phyloP scores from a whole-genome alignment of 2,797 vertebrate genomes.

The Linurgus olivaceus region DNA sequence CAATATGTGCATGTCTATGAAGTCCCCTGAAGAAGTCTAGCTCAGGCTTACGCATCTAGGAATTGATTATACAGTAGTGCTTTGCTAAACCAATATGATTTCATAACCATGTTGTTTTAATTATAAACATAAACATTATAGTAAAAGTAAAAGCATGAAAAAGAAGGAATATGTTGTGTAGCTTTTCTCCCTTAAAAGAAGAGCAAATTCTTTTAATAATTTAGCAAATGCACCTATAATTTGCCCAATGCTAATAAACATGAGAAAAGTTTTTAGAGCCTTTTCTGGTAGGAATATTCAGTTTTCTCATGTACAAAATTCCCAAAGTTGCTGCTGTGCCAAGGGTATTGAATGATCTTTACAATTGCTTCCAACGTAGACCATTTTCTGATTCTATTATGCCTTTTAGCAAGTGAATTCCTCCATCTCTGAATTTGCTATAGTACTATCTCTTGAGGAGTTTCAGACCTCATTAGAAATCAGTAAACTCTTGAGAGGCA shows the following conservation, averaged over 20 bases:
- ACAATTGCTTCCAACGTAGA: background rate
- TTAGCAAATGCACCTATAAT: background rate
- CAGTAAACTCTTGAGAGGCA: constrained; percentile 32
- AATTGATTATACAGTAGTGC: background rate
- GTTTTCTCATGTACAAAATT: background rate
- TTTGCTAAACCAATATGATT: background rate
- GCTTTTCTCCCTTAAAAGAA: background rate
- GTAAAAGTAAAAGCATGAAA: background rate
- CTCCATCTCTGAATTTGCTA: constrained; percentile 12
- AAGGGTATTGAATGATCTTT: background rate
- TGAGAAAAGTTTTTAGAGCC: background rate
- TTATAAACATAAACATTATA: background rate
- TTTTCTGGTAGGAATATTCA: background rate
- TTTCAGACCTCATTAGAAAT: constrained; percentile 50
- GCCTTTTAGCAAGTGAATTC: background rate
- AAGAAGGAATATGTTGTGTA: background rate
- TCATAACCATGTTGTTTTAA: background rate
- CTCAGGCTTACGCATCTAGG: background rate
- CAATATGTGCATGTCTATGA: background rate
- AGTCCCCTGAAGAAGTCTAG: background rate
- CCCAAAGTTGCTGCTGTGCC: background rate
- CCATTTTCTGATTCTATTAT: background rate
- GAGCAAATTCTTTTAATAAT: background rate
- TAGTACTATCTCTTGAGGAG: background rate
- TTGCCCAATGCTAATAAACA: background rate